Evolutionary conservation across 2,797 vertebrate genomes (phyloP), one percentile per base, ranked within the genome.

Genomic region (Paramormyrops hopkinsi): DNA sequence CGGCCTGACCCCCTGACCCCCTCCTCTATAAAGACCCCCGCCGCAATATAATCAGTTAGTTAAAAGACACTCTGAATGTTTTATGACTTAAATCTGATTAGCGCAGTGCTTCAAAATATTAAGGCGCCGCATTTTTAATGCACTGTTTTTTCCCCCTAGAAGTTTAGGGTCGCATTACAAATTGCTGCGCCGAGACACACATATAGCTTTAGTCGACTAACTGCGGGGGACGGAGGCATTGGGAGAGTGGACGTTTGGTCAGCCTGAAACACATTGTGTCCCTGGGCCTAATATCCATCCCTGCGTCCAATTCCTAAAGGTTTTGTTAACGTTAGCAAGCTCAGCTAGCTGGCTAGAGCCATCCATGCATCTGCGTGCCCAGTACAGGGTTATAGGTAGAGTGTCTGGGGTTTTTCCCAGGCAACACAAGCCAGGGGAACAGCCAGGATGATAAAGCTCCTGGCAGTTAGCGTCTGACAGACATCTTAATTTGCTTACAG

Each of bases 1-100:
- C 96, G 97, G 95, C 96, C 95, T 97, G 97, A 97, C 98, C 98
- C 98, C 96, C 90, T 93, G 93, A 95, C 97, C 96, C 93, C 93
- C 92, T 82, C 85, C 88, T 93, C 94, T 95, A 96, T 95, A 97
- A 98, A 97, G 46, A 96, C 95, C 93, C 89, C 87, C 92, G 91
- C 92, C 94, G 95, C 90, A 96, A 93, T 95, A 94, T 95, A 96
- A 96, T 94, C 93, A 93, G 89, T 93, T 94, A 94, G 93, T 93
- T 93, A 95, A 93, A 95, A 94, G 91, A 93, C 92, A 95, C 93
- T 96, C 93, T 90, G 91, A 90, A 91, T 92, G 94, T 93, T 95
- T 96, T 96, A 96, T 93, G 92, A 93, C 95, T 89, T 93, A 93
- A 93, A 95, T 95, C 91, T 93, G 89, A 92, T 92, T 95, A 92